Percentiles rank a stretch among this genome's conserved stretches.
phyloP scores from a whole-genome alignment of 2,113 vertebrate species.

The Stegostoma tigrinum region DNA sequence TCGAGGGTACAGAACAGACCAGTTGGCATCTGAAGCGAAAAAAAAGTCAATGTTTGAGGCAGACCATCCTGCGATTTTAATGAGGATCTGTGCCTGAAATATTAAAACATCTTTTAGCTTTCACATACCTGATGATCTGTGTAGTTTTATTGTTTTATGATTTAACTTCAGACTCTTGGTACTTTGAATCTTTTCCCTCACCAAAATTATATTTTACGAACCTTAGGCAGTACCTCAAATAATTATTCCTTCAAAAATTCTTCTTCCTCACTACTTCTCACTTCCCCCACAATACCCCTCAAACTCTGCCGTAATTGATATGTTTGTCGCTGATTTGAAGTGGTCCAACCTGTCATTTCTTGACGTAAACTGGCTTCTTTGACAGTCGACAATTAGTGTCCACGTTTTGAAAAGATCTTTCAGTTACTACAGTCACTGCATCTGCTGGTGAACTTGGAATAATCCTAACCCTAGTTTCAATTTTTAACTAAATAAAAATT shows the following conservation, averaged over 20 bases:
- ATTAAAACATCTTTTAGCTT: not conserved
- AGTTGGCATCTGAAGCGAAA: not conserved
- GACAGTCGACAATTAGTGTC: not conserved
- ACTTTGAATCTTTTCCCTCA: not conserved
- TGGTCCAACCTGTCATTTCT: not conserved
- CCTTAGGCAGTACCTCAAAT: not conserved
- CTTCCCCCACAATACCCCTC: too few species aligned
- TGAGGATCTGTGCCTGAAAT: not conserved
- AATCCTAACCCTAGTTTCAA: constrained; percentile 50
- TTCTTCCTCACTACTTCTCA: too few species aligned
- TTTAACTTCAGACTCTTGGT: not conserved
- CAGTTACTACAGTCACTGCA: constrained; percentile 56
- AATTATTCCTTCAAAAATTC: not conserved
- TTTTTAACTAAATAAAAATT: constrained; percentile 62
- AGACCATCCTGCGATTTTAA: not conserved
- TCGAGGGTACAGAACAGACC: not conserved
- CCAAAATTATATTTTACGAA: not conserved
- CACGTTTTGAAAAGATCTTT: constrained; percentile 45
- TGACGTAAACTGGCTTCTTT: not conserved
- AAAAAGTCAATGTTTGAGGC: not conserved
- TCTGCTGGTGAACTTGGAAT: constrained; percentile 47
- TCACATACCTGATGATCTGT: not conserved
- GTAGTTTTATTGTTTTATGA: not conserved
- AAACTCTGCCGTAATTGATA: too few species aligned
- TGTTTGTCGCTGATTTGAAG: not conserved